Base-by-base conservation (phyloP, 1,140 invertebrate genomes). In the Aporrectodea caliginosa region DNA sequence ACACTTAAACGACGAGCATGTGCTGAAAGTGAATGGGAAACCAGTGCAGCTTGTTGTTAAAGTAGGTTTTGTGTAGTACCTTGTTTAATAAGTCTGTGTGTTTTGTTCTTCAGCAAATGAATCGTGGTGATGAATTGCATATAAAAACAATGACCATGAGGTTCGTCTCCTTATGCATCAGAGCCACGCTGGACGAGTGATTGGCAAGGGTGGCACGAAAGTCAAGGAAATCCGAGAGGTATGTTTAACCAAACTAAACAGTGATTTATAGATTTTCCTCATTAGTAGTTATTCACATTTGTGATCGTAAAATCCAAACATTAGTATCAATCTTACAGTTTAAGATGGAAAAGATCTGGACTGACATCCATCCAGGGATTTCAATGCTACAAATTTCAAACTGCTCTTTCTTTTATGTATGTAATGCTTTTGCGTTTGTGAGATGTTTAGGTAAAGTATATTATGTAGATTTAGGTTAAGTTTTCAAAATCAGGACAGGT, bases 141-240 rank as follows among this genome's bases (percentile, higher is more conserved):
- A n/a, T 14, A 31, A 30, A 27, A 35, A 76, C 29, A 35, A 76
- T 29, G 35, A 76, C 16, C 75, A 76, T 43, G 75, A 76, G 31
- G 22, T 99, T 33, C 92, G 97, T 82, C 92, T 98, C 89, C 90
- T 99, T 81, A 95, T 99, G 30, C 97, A 99, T 88, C 97, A 99
- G 89, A 98, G 95, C 84, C 93, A 98, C 87, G 97, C 97, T 78
- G 97, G 97, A 73, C 98, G 96, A 87, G 94, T 99, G 85, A 99
- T 99, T 88, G 97, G 97, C 70, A 96, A 97, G 88, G 94, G 92
- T 81, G 97, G 98, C 69, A 90, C 93, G 82, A 98, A 98, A 90
- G 98, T 99, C 88, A 99, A 98, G 90, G 96, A 99, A 89, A 92
- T 99, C 29, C 91, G 97, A 87, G 97, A 99, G 91, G 96, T 97